Evolutionary conservation across 2,797 vertebrate species (phyloP).

Genomic region (Ispidina picta): DNA sequence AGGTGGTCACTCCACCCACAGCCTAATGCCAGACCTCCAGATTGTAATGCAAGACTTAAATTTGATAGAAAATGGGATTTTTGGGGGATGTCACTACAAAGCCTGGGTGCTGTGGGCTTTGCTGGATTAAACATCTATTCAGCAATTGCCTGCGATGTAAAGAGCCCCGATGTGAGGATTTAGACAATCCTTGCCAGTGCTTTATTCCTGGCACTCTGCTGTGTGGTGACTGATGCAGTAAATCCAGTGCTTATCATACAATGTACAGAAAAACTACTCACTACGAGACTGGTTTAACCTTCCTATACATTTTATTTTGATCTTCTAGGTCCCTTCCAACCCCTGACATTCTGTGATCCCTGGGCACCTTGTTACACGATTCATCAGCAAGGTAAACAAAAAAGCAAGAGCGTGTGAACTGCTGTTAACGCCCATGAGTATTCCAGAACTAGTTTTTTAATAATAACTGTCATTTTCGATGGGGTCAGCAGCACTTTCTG

Average conservation of each 20-base stretch:
- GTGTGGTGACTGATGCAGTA: background rate
- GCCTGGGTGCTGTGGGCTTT: background rate
- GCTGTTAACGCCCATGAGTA: background rate
- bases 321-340: no score
- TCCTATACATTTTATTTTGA: background rate
- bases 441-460: background rate
- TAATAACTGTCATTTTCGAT: rapidly evolving
- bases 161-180: background rate
- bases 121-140: background rate
- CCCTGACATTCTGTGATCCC: no score
- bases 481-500: background rate
- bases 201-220: background rate
- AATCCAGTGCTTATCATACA: background rate
- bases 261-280: background rate
- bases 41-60: background rate
- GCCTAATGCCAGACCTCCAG: background rate
- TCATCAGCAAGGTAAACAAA: background rate
- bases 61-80: background rate
- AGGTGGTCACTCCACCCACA: rapidly evolving
- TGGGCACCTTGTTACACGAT: background rate
- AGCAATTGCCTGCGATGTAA: background rate
- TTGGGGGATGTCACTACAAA: background rate
- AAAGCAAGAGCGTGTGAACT: background rate
- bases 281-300: background rate
- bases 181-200: background rate